Evolutionary conservation across 2,113 vertebrate genomes (phyloP).

Genomic region (Oreotrochilus melanogaster): DNA sequence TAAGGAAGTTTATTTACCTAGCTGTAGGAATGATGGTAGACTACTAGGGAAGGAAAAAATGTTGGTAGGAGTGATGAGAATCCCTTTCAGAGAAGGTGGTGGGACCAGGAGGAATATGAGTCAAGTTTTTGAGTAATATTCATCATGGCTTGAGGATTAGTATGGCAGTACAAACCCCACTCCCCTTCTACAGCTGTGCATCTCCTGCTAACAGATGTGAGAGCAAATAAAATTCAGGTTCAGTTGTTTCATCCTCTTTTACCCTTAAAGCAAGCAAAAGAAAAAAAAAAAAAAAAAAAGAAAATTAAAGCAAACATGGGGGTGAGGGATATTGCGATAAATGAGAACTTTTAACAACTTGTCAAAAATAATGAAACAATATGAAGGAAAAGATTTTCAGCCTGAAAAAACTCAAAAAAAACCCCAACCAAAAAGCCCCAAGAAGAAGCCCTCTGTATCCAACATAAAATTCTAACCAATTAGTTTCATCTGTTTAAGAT

Average conservation of each 20-base stretch:
- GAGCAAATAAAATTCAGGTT: slow-evolving; percentile 10
- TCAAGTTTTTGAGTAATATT: not conserved
- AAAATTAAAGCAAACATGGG: not conserved
- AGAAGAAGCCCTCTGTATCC: not conserved
- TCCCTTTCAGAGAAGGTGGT: not conserved
- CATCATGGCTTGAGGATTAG: not conserved
- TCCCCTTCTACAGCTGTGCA: not conserved
- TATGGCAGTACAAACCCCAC: not conserved
- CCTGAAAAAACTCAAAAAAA: not conserved
- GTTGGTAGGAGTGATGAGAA: not conserved
- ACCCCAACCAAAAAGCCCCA: no score
- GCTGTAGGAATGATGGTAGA: not conserved
- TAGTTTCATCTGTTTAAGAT: not conserved
- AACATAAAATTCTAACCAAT: not conserved
- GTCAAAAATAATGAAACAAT: not conserved
- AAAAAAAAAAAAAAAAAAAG: not conserved
- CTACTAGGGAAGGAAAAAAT: not conserved
- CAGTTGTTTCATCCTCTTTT: not conserved
- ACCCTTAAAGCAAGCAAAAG: not conserved
- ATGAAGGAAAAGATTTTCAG: not conserved
- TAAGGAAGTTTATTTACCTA: not conserved
- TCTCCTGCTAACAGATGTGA: not conserved
- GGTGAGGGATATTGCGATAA: not conserved
- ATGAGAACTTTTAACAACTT: not conserved
- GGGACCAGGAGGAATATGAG: not conserved